Base-by-base conservation (phyloP, 2,888 invertebrate genomes). In the Tridacna gigas region DNA sequence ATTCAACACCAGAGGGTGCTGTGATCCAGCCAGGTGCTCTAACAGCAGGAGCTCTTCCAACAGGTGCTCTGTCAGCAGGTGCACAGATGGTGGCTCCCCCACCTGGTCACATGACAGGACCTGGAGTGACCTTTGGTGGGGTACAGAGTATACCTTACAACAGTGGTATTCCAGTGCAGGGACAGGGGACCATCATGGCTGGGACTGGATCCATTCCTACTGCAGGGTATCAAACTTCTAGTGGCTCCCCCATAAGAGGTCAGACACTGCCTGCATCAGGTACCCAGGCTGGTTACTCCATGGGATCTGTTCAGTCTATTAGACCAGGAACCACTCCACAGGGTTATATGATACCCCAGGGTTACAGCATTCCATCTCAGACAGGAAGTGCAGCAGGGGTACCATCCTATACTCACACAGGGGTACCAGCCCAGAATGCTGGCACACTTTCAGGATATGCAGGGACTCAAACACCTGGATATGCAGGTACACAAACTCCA, bases 311-410 rank as follows among this genome's bases (percentile, higher is more conserved):
- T 22, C 71, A 71, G 71, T 71, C 71, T 20, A n/a, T 71, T 15
- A 71, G 71, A 51, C 71, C 77, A 11, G 80, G 78, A 18, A 65
- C 77, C 9, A 65, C 73, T 48, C 82, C 86, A 63, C 78, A 77
- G 37, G 88, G 89, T 20, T 80, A 80, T 60, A 77, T 77, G 81
- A 80, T 84, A 22, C 84, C 80, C 37, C 83, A 74, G 7, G 86
- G 84, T 28, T 86, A 80, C 66, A 82, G 56, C 20, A 83, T 85
- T 60, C 85, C 85, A 47, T 77, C 83, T 15, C 81, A 80, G 20
- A 82, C 83, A 15, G 74, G 74, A 13, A 48, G 65, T 69, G 61
- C 73, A 48, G 56, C 78, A n/a, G 75, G 82, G 25, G 60, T 75
- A 37, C 77, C 66, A 45, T 28, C 56, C 37, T 75, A 79, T 26